Evolutionary conservation across 2,113 vertebrate species (phyloP), one percentile per base, ranked within the genome.

Genomic region (Tetraodon nigroviridis): DNA sequence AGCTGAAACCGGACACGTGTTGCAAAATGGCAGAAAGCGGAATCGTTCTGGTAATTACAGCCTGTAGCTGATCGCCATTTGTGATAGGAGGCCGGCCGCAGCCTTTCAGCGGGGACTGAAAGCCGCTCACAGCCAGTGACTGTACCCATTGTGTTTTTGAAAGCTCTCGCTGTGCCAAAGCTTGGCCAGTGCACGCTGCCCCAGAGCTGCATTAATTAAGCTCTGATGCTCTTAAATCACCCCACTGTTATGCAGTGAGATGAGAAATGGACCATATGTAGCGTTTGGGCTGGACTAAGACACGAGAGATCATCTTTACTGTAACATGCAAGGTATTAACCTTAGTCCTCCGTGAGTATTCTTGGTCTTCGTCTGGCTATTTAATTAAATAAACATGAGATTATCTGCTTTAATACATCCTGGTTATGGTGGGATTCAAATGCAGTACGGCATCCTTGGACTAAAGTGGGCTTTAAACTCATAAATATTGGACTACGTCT

Each of bases 351-450:
- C 64, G 54, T 71, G 59, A 21, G 29, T 65, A 54, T 63, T 64
- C 64, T 44, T 50, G 59, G 57, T 78, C 48, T 54, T 55, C 63
- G 81, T 46, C 56, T 71, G 61, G 55, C 61, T 74, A 50, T 79
- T 86, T 84, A 86, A 86, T 89, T 85, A 84, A 85, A 87, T 27
- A 27, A 61, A 44, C 47, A 66, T 53, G 58, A 73, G 81, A 86
- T 87, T 80, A 83, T 81, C 75, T 80, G 61, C 57, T 64, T 53
- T 61, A 71, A 74, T 69, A 63, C 70, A 76, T 84, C 71, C 69
- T 70, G 71, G 55, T 64, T 22, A 29, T 40, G 45, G 64, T 16
- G 32, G 32, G 15, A 64, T 27, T 40, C 51, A 64, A 55, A 51
- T 42, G 56, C 72, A 58, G 44, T 55, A 51, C 20, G 16, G 52